These are phyloP conservation scores for Zaprionus taronus DNA, from an alignment of 1,140 invertebrate species.

Conservation along the genomic window DNA sequence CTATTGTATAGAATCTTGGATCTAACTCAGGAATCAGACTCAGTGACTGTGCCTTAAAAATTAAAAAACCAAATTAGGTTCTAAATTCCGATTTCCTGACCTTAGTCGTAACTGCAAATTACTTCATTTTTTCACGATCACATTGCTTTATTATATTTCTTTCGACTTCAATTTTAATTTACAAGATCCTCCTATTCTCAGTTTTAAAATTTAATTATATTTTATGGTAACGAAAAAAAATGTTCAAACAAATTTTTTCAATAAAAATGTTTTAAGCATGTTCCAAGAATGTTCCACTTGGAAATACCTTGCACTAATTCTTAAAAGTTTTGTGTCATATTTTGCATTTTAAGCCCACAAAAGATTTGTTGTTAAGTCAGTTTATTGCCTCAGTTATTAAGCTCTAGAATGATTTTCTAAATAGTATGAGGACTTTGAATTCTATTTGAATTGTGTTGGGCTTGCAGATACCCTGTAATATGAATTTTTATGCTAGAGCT, in stretches of 20 bases:
- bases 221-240: no score
- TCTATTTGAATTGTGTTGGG: background rate
- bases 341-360: slow-evolving; percentile 4
- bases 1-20: background rate
- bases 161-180: no score
- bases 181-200: no score
- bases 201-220: no score
- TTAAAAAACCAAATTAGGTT: no score
- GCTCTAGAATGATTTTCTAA: background rate
- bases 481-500: no score
- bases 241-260: background rate
- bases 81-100: no score
- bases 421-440: background rate
- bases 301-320: background rate
- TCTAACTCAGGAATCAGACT: no score
- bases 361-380: slow-evolving; percentile 14
- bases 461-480: background rate
- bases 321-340: background rate
- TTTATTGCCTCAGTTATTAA: slow-evolving; percentile 3
- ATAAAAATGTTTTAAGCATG: background rate
- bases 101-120: no score
- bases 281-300: background rate
- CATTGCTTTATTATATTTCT: no score
- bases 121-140: no score
- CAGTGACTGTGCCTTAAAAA: no score